phyloP scores from a whole-genome alignment of 1,140 invertebrate genomes.

The Drosophila neocordata region DNA sequence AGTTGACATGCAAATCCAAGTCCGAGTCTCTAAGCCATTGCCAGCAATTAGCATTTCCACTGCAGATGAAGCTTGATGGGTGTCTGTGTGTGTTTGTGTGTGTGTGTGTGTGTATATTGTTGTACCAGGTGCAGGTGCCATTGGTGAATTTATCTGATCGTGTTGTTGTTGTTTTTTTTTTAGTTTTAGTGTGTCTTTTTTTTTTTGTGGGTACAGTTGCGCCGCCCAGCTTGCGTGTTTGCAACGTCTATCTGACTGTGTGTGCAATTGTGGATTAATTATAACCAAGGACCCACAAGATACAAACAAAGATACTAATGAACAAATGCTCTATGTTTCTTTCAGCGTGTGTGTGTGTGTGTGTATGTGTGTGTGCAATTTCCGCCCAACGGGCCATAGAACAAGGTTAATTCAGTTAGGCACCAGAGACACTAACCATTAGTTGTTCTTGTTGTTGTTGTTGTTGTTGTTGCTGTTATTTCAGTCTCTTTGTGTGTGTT shows the following conservation, averaged over 20 bases:
- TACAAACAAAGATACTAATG: conserved; percentile 75
- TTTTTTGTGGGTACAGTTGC: conserved; percentile 41
- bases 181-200: neutral
- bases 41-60: conserved; percentile 67
- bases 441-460: conserved; percentile 14
- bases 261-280: conserved; percentile 79
- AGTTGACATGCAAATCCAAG: conserved; percentile 59
- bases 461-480: conserved; percentile 7
- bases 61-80: conserved; percentile 36
- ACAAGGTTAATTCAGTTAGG: conserved; percentile 79
- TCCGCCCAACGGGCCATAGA: conserved; percentile 68
- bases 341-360: conserved; percentile 41
- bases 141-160: conserved; percentile 42
- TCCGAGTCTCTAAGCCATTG: conserved; percentile 57
- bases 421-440: conserved; percentile 26
- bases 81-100: neutral
- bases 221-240: conserved; percentile 43
- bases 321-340: conserved; percentile 52
- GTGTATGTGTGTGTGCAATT: conserved; percentile 56
- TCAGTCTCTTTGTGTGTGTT: neutral
- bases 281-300: conserved; percentile 76
- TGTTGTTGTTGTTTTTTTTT: conserved; percentile 15
- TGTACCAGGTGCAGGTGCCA: conserved; percentile 7
- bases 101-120: neutral
- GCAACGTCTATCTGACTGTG: conserved; percentile 28